A percentile compares a stretch with the other conserved stretches of the same genome.
phyloP scores from a whole-genome alignment of 2,888 invertebrate species.

The Atethmia centrago region DNA sequence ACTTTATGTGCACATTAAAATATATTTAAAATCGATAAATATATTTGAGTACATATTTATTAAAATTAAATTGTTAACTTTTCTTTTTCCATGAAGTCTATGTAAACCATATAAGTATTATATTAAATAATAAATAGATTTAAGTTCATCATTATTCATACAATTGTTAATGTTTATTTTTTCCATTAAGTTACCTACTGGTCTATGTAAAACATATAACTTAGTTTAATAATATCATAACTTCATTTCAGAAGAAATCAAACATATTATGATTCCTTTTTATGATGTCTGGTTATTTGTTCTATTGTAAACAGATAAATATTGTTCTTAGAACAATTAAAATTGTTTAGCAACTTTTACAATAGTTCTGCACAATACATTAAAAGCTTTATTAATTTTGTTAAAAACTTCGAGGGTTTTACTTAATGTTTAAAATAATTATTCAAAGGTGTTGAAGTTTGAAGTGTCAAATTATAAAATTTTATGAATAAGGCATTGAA shows the following conservation, averaged over 20 bases:
- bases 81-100: constrained; percentile 5
- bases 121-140: not conserved
- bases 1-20: constrained; percentile 72
- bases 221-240: not conserved
- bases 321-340: not conserved
- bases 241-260: constrained; percentile 1
- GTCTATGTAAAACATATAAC: not conserved
- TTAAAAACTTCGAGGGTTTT: not conserved
- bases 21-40: constrained; percentile 28
- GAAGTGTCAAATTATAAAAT: constrained; percentile 59
- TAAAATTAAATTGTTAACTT: constrained; percentile 21
- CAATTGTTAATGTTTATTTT: constrained; percentile 19
- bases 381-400: not conserved
- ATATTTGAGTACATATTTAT: not conserved
- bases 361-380: not conserved
- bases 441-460: constrained; percentile 26
- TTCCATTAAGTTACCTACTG: constrained; percentile 6
- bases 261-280: not conserved
- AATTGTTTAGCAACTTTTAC: not conserved
- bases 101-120: not conserved
- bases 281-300: not conserved
- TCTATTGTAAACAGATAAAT: not conserved
- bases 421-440: not conserved
- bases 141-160: constrained; percentile 13
- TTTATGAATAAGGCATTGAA: not conserved